Evolutionary conservation across 2,113 vertebrate genomes (phyloP).

Genomic region (Corythaeola cristata): DNA sequence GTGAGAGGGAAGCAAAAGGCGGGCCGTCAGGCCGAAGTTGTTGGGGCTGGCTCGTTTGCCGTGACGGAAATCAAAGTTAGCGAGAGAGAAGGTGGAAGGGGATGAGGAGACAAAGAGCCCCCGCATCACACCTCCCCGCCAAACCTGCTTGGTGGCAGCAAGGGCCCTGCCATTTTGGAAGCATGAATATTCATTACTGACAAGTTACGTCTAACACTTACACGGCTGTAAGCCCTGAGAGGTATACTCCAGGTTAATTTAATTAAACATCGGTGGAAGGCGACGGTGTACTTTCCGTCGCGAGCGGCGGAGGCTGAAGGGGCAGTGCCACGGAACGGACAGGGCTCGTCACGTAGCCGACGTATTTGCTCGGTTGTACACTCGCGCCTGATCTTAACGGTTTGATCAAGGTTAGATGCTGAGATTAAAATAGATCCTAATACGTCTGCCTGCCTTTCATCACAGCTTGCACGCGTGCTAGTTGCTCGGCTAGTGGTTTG

Average conservation of each 20-base stretch:
- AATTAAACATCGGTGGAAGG: conserved; percentile 24
- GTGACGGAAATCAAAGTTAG: background rate
- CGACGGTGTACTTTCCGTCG: background rate
- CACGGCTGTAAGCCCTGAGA: conserved; percentile 16
- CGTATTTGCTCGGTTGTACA: fast-evolving
- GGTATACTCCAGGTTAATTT: conserved; percentile 10
- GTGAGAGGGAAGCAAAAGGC: background rate
- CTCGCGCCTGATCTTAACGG: background rate
- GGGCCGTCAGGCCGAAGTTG: background rate
- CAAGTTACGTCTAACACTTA: background rate
- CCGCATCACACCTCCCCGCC: background rate
- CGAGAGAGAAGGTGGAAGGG: background rate
- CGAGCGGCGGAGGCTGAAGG: fast-evolving
- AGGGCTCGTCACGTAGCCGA: background rate
- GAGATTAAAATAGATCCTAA: conserved; percentile 31
- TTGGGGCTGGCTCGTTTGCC: background rate
- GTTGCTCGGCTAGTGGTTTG: background rate
- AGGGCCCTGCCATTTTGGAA: conserved; percentile 20
- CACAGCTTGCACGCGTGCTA: background rate
- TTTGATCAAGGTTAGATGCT: conserved; percentile 16
- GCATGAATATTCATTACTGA: conserved; percentile 7
- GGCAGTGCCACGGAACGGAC: background rate
- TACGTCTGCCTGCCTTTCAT: conserved; percentile 8
- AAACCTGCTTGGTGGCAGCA: background rate
- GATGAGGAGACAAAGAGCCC: background rate